Base-by-base conservation (phyloP, 1,140 invertebrate genomes). In the Carposina sasakii region DNA sequence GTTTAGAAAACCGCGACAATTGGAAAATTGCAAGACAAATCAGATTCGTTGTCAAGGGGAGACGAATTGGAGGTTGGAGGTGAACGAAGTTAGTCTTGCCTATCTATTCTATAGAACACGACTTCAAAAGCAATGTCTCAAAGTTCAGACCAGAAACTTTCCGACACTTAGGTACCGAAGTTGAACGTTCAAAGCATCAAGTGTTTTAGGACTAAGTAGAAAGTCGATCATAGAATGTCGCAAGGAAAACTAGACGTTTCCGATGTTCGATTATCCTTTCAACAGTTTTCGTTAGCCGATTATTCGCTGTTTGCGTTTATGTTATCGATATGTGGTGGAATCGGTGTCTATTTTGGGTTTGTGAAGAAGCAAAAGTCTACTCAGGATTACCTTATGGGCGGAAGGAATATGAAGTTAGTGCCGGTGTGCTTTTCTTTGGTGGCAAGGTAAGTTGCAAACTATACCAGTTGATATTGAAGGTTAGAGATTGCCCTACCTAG, bases 301-400 rank as follows among this genome's bases (percentile, higher is more conserved):
- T 95, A 94, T 67, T 49, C 86, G 0, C 87, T 94, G 16, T 94
- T 94, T 68, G 81, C 87, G 9, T 50, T 86, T 0, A 94, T 95
- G 93, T 71, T 95, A 33, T 55, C 87, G 2, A 84, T 90, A 9
- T 95, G 93, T 52, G 88, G 92, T 4, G 81, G 85, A 0, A 91
- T 96, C 30, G 94, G 94, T 0, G 62, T 95, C 8, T 94, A 93
- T 69, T 95, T 93, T 70, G 93, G 92, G 4, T 92, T 93, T 48
- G 85, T 89, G 22, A 90, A 91, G 40, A 88, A 90, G 33, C 90
- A 91, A 31, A 87, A 88, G 44, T 88, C 87, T 20, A 88, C 89
- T 0, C 88, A 90, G 39, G 93, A 96, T 54, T 97, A 96, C 71
- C 82, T 97, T 15, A 90, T 96, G 54, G 95, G 93, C 0, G 94